Conservation (phyloP, 2,797 vertebrate genomes). For the Cirrhinus mrigala region DNA sequence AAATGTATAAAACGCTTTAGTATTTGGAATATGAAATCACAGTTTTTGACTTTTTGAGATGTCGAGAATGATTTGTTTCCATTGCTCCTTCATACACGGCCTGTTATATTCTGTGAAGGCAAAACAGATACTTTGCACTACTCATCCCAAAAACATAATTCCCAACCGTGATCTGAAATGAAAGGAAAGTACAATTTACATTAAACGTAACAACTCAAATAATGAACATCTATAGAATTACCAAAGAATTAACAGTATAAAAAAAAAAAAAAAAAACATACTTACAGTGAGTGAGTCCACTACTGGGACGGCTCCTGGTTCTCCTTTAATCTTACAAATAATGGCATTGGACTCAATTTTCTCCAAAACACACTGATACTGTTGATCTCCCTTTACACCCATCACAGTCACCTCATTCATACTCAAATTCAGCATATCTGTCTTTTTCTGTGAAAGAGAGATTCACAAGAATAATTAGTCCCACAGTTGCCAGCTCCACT, state of each 20-base stretch:
- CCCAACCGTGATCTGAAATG: conserved; percentile 14
- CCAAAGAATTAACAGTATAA: not conserved
- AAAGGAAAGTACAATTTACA: not conserved
- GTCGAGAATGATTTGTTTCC: not conserved
- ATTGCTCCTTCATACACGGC: not conserved
- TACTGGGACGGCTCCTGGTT: rapidly evolving
- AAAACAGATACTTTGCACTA: not conserved
- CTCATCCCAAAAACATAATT: not conserved
- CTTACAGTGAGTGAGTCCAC: conserved; percentile 68
- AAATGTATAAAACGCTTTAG: not conserved
- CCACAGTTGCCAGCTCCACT: too few species aligned
- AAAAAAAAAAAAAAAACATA: not conserved
- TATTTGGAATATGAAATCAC: not conserved
- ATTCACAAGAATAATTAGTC: too few species aligned
- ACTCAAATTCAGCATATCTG: too few species aligned
- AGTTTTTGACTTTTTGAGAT: not conserved
- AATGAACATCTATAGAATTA: not conserved
- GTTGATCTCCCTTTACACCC: too few species aligned
- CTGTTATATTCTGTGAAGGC: not conserved
- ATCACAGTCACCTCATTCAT: too few species aligned
- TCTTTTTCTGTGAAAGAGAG: too few species aligned
- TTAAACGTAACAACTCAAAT: not conserved
- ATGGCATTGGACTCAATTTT: conserved; percentile 64
- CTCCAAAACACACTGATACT: too few species aligned
- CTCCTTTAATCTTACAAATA: conserved; percentile 66